phyloP scores from a whole-genome alignment of 2,113 vertebrate species.

The Gnathonemus longibarbis region DNA sequence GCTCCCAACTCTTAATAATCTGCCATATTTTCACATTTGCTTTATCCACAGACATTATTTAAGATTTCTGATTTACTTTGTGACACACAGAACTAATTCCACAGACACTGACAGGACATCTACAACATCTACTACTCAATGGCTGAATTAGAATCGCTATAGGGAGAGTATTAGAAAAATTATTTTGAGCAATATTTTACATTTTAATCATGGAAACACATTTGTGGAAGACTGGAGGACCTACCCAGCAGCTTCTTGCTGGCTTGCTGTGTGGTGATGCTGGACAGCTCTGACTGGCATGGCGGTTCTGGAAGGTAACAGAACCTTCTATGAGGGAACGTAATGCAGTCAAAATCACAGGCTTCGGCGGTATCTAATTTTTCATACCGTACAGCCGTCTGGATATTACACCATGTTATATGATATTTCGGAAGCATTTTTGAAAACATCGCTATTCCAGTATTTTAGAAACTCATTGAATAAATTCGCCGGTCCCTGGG shows the following conservation, averaged over 20 bases:
- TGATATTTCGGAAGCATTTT: background rate
- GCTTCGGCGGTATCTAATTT: background rate
- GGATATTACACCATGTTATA: background rate
- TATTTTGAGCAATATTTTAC: background rate
- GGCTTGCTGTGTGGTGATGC: slow-evolving; percentile 76
- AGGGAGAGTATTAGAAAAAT: background rate
- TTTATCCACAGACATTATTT: background rate
- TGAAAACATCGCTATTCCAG: background rate
- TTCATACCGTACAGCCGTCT: background rate
- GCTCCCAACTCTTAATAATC: background rate
- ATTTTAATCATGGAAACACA: slow-evolving; percentile 39
- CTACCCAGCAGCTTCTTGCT: slow-evolving; percentile 85
- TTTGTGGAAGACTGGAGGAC: slow-evolving; percentile 48
- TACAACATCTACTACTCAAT: background rate
- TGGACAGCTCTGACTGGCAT: slow-evolving; percentile 81
- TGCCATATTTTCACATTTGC: background rate
- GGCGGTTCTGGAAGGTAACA: slow-evolving; percentile 74
- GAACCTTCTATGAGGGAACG: background rate
- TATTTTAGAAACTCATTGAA: background rate
- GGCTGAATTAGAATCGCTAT: background rate
- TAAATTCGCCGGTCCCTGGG: background rate
- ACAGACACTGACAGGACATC: background rate
- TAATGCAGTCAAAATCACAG: background rate
- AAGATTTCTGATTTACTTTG: background rate
- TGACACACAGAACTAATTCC: background rate